A percentile compares a stretch with the other conserved stretches of the same genome.
These are phyloP conservation scores for Temnopleurus reevesii DNA, from an alignment of 53 echinoderm and acorn worm species.

Conservation along the genomic window DNA sequence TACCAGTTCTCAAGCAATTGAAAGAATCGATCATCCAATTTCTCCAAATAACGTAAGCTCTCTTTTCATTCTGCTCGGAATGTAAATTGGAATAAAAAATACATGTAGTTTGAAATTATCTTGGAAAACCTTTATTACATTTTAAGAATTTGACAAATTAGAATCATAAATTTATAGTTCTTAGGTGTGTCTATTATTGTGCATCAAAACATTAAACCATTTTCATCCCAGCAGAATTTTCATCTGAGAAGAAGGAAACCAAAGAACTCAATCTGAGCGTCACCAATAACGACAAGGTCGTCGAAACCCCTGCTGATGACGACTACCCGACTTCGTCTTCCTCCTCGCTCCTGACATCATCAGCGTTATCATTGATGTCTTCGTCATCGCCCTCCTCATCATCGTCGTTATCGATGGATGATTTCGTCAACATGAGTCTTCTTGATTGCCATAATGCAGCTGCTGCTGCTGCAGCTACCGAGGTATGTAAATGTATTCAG, in stretches of 20 bases:
- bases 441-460: conserved; percentile 39
- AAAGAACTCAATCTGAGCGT: not conserved
- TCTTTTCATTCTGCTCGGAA: no score
- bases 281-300: not conserved
- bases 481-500: no score
- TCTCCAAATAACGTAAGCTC: no score
- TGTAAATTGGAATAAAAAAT: no score
- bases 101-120: no score
- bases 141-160: no score
- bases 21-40: no score
- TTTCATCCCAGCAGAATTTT: not conserved
- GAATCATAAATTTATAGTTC: no score
- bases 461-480: conserved; percentile 27
- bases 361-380: not conserved
- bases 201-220: no score
- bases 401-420: conserved; percentile 45
- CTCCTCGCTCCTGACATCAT: not conserved
- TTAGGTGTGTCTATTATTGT: no score
- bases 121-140: no score
- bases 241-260: not conserved
- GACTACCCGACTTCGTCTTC: not conserved
- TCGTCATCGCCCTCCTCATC: conserved; percentile 49
- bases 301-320: not conserved
- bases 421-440: conserved; percentile 49
- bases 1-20: no score